Evolutionary conservation across 2,797 vertebrate species (phyloP).

Genomic region (Anniella stebbinsi): DNA sequence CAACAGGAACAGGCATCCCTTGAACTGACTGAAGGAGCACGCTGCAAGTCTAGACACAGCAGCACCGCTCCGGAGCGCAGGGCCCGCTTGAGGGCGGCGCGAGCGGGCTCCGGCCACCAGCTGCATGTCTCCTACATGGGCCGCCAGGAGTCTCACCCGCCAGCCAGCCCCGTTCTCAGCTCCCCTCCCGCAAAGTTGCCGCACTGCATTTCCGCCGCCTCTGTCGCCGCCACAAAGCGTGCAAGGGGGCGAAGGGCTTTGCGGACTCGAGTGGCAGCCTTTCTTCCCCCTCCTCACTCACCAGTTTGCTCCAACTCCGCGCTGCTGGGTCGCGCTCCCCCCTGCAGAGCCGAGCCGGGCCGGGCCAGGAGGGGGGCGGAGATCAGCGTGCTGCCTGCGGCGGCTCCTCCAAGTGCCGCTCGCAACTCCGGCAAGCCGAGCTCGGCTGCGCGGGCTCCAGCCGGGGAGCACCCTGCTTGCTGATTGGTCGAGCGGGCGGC

Average conservation of each 20-base stretch:
- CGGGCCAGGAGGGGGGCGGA: conserved; percentile 8
- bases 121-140: neutral
- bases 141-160: neutral
- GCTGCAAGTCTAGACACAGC: neutral
- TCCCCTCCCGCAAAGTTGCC: neutral
- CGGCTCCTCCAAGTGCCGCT: neutral
- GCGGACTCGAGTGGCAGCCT: neutral
- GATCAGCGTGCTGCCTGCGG: conserved; percentile 8
- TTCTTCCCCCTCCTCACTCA: conserved; percentile 30
- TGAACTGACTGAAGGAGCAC: neutral
- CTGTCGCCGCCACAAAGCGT: neutral
- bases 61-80: neutral
- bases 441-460: conserved; percentile 7
- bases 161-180: neutral
- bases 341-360: neutral
- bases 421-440: neutral
- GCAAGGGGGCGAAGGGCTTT: neutral
- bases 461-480: conserved; percentile 15
- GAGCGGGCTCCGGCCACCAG: neutral
- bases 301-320: conserved; percentile 34
- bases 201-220: neutral
- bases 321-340: conserved; percentile 7
- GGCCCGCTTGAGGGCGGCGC: neutral
- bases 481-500: conserved; percentile 27
- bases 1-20: neutral